Conservation (phyloP, 1,140 invertebrate genomes). For the Drosophila azteca region DNA sequence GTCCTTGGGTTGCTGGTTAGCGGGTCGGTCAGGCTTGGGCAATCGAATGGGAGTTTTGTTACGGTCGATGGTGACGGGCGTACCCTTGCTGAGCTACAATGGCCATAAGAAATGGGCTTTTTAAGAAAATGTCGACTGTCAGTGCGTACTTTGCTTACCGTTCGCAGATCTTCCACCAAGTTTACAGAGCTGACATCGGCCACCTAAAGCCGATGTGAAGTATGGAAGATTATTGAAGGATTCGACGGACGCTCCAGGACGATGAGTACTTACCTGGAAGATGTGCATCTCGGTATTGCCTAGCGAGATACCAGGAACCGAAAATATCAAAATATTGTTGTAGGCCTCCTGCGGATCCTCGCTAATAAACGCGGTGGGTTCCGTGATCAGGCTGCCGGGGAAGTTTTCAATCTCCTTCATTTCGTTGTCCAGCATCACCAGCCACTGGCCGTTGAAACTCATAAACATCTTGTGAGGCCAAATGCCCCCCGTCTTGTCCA, state of each 20-base stretch:
- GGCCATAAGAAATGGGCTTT: too few species aligned
- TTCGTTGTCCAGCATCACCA: slow-evolving; percentile 77
- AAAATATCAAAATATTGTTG: slow-evolving; percentile 75
- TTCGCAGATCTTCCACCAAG: slow-evolving; percentile 85
- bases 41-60: slow-evolving; percentile 71
- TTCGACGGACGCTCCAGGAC: not conserved
- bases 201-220: slow-evolving; percentile 40
- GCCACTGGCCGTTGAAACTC: slow-evolving; percentile 78
- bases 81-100: slow-evolving; percentile 79
- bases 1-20: slow-evolving; percentile 68
- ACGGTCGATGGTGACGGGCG: slow-evolving; percentile 63
- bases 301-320: slow-evolving; percentile 71
- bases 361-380: slow-evolving; percentile 75
- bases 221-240: not conserved
- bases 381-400: slow-evolving; percentile 72
- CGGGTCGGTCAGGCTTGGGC: slow-evolving; percentile 62
- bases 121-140: not conserved
- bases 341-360: slow-evolving; percentile 71
- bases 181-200: slow-evolving; percentile 85
- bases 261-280: slow-evolving; percentile 62
- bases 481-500: slow-evolving; percentile 74
- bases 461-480: slow-evolving; percentile 82
- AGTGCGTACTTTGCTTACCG: slow-evolving; percentile 2
- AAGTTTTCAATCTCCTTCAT: slow-evolving; percentile 82
- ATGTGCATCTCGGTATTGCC: slow-evolving; percentile 82